Evolutionary conservation across 1,140 invertebrate genomes (phyloP).

Genomic region (Calliopsis andreniformis): DNA sequence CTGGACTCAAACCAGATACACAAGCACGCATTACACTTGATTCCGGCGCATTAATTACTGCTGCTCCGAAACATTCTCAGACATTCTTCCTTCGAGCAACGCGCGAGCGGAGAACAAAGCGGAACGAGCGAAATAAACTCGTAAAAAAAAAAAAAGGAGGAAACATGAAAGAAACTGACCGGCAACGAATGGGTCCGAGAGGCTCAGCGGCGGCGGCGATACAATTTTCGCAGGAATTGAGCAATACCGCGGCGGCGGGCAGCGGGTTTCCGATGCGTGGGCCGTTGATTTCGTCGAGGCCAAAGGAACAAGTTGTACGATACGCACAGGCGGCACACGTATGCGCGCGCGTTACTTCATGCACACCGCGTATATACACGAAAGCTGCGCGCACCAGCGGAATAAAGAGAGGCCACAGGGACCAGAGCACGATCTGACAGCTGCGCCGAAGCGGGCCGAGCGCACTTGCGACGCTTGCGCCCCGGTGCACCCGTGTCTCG

Average conservation of each 20-base stretch:
- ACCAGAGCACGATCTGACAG: constrained; percentile 51
- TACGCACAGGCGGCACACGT: constrained; percentile 13
- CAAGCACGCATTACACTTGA: not conserved
- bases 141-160: not conserved
- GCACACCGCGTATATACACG: constrained; percentile 31
- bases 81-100: not conserved
- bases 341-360: not conserved
- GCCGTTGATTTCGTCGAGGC: not conserved
- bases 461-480: constrained; percentile 41
- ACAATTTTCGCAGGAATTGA: constrained; percentile 38
- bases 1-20: not conserved
- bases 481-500: constrained; percentile 33
- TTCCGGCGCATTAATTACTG: not conserved
- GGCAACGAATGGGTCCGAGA: constrained; percentile 7
- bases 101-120: not conserved
- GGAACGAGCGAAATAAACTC: not conserved
- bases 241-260: constrained; percentile 1
- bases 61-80: not conserved
- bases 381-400: constrained; percentile 43
- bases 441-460: constrained; percentile 46
- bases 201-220: constrained; percentile 14
- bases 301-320: constrained; percentile 36
- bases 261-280: constrained; percentile 22
- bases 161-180: not conserved
- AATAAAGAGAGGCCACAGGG: constrained; percentile 24